These are phyloP conservation scores for Gadus chalcogrammus DNA, from an alignment of 2,113 vertebrate species.

Conservation along the genomic window DNA sequence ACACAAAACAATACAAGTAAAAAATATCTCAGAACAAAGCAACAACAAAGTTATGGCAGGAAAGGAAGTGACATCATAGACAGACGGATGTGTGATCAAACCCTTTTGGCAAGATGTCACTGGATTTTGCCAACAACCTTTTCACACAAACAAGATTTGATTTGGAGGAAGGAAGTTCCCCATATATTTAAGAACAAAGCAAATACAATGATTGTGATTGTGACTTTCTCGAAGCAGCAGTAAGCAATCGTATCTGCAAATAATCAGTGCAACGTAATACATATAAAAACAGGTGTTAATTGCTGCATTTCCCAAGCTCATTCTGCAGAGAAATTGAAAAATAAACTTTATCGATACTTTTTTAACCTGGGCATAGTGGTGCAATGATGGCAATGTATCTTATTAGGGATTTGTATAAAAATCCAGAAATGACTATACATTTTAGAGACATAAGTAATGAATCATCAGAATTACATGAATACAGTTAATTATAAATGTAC, in stretches of 20 bases:
- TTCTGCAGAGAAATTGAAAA: conserved; percentile 21
- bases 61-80: conserved; percentile 10
- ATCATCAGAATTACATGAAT: conserved; percentile 18
- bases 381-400: background rate
- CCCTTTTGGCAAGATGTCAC: conserved; percentile 1
- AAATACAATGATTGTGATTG: background rate
- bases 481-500: conserved; percentile 7
- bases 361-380: background rate
- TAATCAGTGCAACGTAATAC: background rate
- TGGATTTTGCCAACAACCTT: background rate
- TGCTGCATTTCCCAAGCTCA: background rate
- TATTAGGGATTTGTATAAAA: background rate
- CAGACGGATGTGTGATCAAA: background rate
- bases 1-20: conserved; percentile 35
- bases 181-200: background rate
- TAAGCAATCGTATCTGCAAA: background rate
- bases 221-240: background rate
- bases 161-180: background rate
- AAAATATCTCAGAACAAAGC: conserved; percentile 25
- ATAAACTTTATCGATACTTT: background rate
- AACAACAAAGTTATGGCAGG: conserved; percentile 8
- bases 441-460: conserved; percentile 1
- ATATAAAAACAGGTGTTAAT: background rate
- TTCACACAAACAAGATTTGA: background rate
- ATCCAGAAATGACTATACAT: background rate